Conservation (phyloP, 2,888 invertebrate species). For the Drosophila gaucha region DNA sequence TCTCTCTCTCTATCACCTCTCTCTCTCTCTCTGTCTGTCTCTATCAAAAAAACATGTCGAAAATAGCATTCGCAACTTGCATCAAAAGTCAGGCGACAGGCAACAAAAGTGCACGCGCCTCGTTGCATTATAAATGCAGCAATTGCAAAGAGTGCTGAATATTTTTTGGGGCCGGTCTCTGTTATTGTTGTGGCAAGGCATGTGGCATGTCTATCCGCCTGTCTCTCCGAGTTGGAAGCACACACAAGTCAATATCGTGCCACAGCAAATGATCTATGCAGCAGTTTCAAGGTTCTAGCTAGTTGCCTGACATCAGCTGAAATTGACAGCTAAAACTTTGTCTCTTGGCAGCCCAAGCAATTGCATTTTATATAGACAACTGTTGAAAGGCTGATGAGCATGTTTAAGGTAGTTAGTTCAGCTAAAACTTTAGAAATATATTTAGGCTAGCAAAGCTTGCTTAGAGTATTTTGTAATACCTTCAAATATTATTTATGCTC, state of each 20-base stretch:
- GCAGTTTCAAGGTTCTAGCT: conserved; percentile 11
- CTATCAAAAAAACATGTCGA: conserved; percentile 48
- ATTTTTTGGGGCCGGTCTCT: conserved; percentile 23
- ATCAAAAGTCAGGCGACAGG: conserved; percentile 26
- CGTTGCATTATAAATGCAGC: conserved; percentile 75
- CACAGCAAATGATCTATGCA: conserved; percentile 13
- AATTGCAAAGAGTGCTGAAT: conserved; percentile 68
- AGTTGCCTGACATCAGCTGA: conserved; percentile 25
- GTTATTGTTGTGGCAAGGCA: conserved; percentile 37
- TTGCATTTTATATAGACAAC: background rate
- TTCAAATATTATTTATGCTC: background rate
- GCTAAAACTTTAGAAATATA: too few species aligned
- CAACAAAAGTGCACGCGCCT: conserved; percentile 53
- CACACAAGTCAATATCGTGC: conserved; percentile 8
- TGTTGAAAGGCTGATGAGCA: background rate
- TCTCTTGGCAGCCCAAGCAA: background rate
- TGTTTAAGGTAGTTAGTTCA: too few species aligned
- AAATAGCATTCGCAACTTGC: conserved; percentile 47
- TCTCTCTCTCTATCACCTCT: background rate
- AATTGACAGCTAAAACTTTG: conserved; percentile 30
- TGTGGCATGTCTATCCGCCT: conserved; percentile 16
- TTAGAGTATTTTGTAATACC: background rate
- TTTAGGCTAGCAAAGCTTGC: background rate
- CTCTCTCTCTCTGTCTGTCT: background rate
- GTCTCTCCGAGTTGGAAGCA: background rate